Conservation (phyloP, 1,140 invertebrate species). For the Micrasema minimum region DNA sequence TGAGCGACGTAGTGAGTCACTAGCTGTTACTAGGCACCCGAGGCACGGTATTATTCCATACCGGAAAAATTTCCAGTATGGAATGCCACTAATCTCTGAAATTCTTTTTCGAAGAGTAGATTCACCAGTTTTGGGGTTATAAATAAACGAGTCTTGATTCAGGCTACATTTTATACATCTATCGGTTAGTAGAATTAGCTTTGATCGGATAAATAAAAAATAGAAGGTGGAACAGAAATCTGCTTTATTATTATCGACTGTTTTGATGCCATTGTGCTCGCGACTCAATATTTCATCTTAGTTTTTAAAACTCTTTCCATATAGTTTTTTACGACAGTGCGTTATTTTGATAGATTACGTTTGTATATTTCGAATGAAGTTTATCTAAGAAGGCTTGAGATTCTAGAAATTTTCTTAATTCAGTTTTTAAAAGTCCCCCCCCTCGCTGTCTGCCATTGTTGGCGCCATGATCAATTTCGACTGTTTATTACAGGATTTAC, state of each 20-base stretch:
- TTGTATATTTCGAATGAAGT: constrained; percentile 1
- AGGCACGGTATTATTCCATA: no score
- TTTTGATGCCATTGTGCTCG: constrained; percentile 35
- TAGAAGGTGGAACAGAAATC: constrained; percentile 2
- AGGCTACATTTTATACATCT: no score
- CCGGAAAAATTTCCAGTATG: no score
- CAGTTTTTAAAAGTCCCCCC: constrained; percentile 20
- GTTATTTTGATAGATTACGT: neutral
- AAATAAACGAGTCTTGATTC: no score
- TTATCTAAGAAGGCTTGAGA: neutral
- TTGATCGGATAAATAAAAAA: constrained; percentile 6
- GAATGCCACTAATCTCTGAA: no score
- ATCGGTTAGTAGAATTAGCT: neutral
- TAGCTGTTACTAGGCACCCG: no score
- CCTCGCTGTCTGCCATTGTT: constrained; percentile 45
- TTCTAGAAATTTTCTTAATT: constrained; percentile 4
- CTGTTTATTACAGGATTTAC: constrained; percentile 38
- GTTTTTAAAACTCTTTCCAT: neutral
- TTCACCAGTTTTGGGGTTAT: no score
- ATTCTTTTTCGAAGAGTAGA: no score
- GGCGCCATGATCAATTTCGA: constrained; percentile 45
- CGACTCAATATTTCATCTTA: constrained; percentile 19
- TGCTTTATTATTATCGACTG: constrained; percentile 38
- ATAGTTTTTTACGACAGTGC: neutral
- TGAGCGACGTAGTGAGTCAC: no score